Base-by-base conservation (phyloP, 2,888 invertebrate genomes). In the Cheilosia vulpina region DNA sequence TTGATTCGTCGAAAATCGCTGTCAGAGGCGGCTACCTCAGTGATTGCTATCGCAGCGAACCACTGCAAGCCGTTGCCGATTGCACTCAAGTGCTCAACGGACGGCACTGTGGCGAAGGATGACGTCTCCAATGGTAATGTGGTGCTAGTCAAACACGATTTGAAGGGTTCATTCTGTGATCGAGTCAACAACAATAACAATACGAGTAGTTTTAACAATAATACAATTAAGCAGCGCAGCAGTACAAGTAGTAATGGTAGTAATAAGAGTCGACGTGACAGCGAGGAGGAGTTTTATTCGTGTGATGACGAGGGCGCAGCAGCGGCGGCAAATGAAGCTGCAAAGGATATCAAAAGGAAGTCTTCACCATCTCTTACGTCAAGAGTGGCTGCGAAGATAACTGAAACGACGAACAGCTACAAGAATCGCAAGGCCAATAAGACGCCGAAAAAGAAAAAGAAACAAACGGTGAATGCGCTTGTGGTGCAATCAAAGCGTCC, bases 361-460 rank as follows among this genome's bases (percentile, higher is more conserved):
- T 89, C 89, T 88, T 90, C 90, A 83, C 90, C 90, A 88, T 90
- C 90, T 88, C 89, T 91, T 75, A 90, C 90, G n/a, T 91, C 91
- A 76, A 89, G 91, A 89, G 90, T 91, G 78, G 91, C 91, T 62
- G 91, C 91, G 45, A 91, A 91, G 89, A 90, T 91, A 62, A 90
- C 89, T 68, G 90, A 90, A 81, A 90, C 90, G 17, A 90, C 90
- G 52, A 90, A 89, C 76, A 90, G 90, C 71, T 90, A 90, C 84
- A 90, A 89, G 71, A 90, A 90, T 88, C 89, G 90, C 15, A 90
- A 88, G 72, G 88, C 89, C 31, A 88, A 71, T 66, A 89, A 89
- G 69, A 88, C 88, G 60, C 82, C 88, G 43, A 90, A 90, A 83
- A 90, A 89, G 84, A 89, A 89, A 34, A 90, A 90, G 75, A 87